Conservation (phyloP, 2,113 vertebrate species). For the Notiomystis cincta region DNA sequence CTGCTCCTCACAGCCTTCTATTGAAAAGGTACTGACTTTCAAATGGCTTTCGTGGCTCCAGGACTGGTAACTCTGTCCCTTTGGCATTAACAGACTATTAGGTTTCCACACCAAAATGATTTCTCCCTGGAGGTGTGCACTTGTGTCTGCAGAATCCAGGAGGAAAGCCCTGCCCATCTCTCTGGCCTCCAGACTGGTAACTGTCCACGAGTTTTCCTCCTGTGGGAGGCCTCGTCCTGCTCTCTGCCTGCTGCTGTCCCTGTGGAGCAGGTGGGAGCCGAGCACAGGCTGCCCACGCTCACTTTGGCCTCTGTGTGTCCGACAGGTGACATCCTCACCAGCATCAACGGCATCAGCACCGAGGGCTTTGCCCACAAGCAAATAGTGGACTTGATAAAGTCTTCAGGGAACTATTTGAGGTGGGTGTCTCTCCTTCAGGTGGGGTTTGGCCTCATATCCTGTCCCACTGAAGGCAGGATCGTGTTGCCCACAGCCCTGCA, state of each 20-base stretch:
- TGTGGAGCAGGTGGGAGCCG: neutral
- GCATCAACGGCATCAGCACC: slow-evolving; percentile 81
- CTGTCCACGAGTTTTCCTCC: neutral
- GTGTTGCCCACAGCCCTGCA: accelerated
- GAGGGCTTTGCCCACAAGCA: slow-evolving; percentile 82
- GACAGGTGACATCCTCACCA: slow-evolving; percentile 85
- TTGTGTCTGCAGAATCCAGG: slow-evolving; percentile 80
- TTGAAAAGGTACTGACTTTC: neutral
- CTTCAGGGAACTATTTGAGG: slow-evolving; percentile 85
- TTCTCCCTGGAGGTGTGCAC: slow-evolving; percentile 79
- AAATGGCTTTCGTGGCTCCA: neutral
- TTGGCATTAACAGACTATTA: slow-evolving; percentile 76
- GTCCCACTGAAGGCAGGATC: accelerated
- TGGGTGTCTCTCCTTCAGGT: neutral
- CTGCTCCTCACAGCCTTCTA: neutral
- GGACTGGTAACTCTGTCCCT: neutral
- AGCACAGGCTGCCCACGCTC: neutral
- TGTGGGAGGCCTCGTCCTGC: neutral
- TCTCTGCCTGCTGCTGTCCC: neutral
- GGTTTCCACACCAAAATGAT: slow-evolving; percentile 71
- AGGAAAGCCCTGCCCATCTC: slow-evolving; percentile 82
- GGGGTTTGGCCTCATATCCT: accelerated
- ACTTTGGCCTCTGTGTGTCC: neutral
- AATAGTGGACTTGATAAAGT: slow-evolving; percentile 82
- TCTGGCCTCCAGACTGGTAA: slow-evolving; percentile 89